Conservation (phyloP, 1,140 invertebrate genomes). For the Philotrypesis tridentata region DNA sequence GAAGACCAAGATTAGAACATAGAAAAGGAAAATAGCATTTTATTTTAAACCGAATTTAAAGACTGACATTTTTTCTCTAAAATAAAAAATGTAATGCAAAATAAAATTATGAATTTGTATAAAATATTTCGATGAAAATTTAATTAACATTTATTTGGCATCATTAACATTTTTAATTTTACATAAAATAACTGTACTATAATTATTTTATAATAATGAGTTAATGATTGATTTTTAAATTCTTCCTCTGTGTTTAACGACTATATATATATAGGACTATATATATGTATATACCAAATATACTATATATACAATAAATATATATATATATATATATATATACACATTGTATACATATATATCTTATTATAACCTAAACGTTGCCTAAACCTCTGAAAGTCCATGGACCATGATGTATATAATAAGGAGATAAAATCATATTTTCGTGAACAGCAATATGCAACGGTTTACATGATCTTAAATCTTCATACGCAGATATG, state of each 20-base stretch:
- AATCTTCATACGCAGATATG: background rate
- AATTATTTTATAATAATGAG: background rate
- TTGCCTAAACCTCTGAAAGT: too few species aligned
- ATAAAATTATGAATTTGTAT: background rate
- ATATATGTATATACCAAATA: too few species aligned
- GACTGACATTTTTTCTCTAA: background rate
- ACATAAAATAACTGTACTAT: background rate
- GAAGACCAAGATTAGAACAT: slow-evolving; percentile 69
- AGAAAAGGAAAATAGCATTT: slow-evolving; percentile 68
- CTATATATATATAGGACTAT: too few species aligned
- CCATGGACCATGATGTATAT: too few species aligned
- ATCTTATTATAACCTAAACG: too few species aligned
- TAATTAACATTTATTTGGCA: background rate
- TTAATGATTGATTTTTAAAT: too few species aligned
- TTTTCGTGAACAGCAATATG: too few species aligned
- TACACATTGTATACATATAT: background rate
- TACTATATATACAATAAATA: too few species aligned
- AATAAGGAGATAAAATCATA: too few species aligned
- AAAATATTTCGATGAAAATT: background rate
- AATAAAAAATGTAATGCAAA: background rate
- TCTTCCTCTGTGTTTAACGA: too few species aligned
- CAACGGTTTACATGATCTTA: background rate
- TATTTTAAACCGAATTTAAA: background rate
- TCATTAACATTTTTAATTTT: background rate
- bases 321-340: too few species aligned